Conservation (phyloP, 2,888 invertebrate species). For the Ommatoiulus sabulosus region DNA sequence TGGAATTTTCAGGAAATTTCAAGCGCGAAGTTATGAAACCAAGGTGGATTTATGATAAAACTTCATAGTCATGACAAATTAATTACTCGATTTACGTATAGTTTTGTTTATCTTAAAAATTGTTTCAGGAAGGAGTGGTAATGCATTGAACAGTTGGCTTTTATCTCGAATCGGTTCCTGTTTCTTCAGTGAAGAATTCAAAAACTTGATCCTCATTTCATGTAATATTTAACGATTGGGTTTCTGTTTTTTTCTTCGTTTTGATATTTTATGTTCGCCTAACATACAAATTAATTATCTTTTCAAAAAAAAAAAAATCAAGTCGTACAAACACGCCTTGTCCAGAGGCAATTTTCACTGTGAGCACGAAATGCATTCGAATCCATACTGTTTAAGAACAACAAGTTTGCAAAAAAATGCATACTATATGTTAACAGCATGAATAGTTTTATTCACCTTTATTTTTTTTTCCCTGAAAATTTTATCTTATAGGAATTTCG, state of each 20-base stretch:
- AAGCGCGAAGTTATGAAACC: too few species aligned
- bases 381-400: background rate
- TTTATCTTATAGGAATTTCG: conserved; percentile 14
- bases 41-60: too few species aligned
- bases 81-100: background rate
- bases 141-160: background rate
- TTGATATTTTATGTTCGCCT: background rate
- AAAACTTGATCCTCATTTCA: background rate
- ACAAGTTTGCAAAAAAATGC: conserved; percentile 25
- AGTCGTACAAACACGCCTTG: background rate
- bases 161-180: background rate
- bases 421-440: conserved; percentile 25
- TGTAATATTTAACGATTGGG: background rate
- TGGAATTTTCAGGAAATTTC: too few species aligned
- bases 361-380: background rate
- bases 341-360: background rate
- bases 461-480: background rate
- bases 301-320: background rate
- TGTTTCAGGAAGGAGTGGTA: background rate
- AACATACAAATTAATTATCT: conserved; percentile 10
- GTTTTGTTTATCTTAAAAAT: background rate
- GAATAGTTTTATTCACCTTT: conserved; percentile 22
- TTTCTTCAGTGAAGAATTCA: background rate
- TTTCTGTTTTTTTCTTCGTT: background rate
- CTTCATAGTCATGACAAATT: too few species aligned